Evolutionary conservation across 2,888 invertebrate genomes (phyloP).

Genomic region (Ormyrus thymus): DNA sequence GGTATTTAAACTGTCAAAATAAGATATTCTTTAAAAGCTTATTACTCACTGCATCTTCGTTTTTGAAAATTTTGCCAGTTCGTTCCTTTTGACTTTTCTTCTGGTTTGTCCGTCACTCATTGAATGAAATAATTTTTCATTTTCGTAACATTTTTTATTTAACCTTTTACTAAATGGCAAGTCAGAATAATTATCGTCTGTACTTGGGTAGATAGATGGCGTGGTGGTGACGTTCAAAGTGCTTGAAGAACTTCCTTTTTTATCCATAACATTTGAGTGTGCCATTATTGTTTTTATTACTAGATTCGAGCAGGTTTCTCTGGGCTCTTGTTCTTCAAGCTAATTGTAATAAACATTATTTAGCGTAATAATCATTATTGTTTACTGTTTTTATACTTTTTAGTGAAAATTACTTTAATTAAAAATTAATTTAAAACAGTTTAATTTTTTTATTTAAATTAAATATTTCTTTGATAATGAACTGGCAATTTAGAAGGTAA

Average conservation of each 20-base stretch:
- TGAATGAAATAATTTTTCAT: conserved; percentile 7
- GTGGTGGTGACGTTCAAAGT: conserved; percentile 52
- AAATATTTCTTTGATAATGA: too few species aligned
- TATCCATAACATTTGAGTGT: conserved; percentile 62
- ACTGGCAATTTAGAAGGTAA: too few species aligned
- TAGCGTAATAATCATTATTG: too few species aligned
- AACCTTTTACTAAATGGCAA: not conserved
- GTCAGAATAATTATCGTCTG: conserved; percentile 59
- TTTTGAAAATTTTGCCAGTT: conserved; percentile 11
- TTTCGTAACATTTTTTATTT: not conserved
- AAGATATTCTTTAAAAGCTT: too few species aligned
- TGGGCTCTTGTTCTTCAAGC: not conserved
- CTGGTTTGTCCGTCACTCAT: conserved; percentile 51
- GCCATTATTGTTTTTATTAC: conserved; percentile 61
- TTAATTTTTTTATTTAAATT: too few species aligned
- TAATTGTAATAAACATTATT: too few species aligned
- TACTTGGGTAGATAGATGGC: conserved; percentile 62
- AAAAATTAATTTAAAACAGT: too few species aligned
- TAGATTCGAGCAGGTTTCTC: not conserved
- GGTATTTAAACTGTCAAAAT: too few species aligned
- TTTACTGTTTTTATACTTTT: too few species aligned
- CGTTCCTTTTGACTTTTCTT: conserved; percentile 10
- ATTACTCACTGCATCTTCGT: conserved; percentile 53
- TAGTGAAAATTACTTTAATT: too few species aligned
- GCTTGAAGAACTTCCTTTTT: conserved; percentile 56